Base-by-base conservation (phyloP, 2,888 invertebrate genomes). In the Noctua janthe region DNA sequence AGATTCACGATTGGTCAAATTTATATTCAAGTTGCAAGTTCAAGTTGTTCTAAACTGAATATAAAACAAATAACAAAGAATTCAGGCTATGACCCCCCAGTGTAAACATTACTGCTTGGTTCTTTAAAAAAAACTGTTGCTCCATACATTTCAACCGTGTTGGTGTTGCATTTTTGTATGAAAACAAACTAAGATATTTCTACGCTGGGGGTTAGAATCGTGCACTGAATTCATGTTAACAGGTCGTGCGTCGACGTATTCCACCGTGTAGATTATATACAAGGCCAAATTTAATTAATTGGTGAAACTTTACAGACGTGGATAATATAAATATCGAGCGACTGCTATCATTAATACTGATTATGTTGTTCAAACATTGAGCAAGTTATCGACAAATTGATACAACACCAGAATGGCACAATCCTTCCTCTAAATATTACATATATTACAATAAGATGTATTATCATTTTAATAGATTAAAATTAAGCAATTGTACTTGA, bases 331-430 rank as follows among this genome's bases (percentile, higher is more conserved):
- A 35, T 17, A 54, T 15, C 54, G 56, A 72, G 23, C n/a, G 69
- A 70, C 74, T 73, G 78, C 54, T 76, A 80, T 87, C 78, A 81
- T 78, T 87, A 88, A 85, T 89, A 88, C 89, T 91, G 90, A 88
- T 90, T 89, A 83, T 85, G 83, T 81, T 74, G 80, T 88, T 81
- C 70, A 71, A 87, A 81, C 80, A 82, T 91, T 92, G 91, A 92
- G 91, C 91, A 92, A 88, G 71, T 75, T 59, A 86, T 80, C 70
- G 74, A 86, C 66, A 78, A 4, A 78, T 78, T 72, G 73, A 85
- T 81, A 84, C 62, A 80, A 80, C 56, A 83, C 76, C 70, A 70
- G 81, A 86, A 84, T 89, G 87, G 82, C 84, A 89, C 87, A 73
- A 82, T 84, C 62, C 54, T 81, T 76, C 72, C 17, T 80, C 71